phyloP scores from a whole-genome alignment of 2,888 invertebrate genomes.

The Tinea trinotella region DNA sequence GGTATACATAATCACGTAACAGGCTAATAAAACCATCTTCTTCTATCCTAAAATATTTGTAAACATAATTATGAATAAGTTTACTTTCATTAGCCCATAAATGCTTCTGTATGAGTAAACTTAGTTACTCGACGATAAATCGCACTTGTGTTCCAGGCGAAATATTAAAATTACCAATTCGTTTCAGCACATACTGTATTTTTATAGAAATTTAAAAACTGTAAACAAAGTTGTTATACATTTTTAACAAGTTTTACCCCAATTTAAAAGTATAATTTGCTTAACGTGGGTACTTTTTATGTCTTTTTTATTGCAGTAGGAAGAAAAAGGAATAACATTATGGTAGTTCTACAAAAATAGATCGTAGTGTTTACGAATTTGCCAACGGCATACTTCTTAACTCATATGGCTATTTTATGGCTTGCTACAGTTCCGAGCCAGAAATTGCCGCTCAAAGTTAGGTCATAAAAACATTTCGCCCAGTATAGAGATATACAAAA shows the following conservation, averaged over 20 bases:
- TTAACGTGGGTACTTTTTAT: too few species aligned
- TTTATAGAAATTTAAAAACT: not conserved
- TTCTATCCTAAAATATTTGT: too few species aligned
- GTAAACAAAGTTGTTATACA: too few species aligned
- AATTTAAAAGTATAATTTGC: too few species aligned
- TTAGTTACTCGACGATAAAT: not conserved
- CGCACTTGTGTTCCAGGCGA: conserved; percentile 3
- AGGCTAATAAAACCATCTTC: too few species aligned
- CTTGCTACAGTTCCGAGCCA: not conserved
- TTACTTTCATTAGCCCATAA: not conserved
- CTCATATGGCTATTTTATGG: conserved; percentile 10
- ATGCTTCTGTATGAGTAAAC: not conserved
- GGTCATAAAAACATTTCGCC: conserved; percentile 12
- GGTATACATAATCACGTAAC: too few species aligned
- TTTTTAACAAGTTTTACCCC: too few species aligned
- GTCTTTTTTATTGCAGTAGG: too few species aligned
- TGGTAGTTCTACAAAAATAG: not conserved
- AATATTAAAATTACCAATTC: not conserved
- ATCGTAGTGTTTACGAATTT: not conserved
- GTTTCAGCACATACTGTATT: not conserved
- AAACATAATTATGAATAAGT: not conserved
- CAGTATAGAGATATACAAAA: conserved; percentile 16
- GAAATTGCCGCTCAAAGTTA: conserved; percentile 5
- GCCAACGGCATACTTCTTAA: conserved; percentile 1
- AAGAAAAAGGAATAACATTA: too few species aligned